phyloP scores from a whole-genome alignment of 1,140 invertebrate genomes.

The Cardiocondyla obscurior region DNA sequence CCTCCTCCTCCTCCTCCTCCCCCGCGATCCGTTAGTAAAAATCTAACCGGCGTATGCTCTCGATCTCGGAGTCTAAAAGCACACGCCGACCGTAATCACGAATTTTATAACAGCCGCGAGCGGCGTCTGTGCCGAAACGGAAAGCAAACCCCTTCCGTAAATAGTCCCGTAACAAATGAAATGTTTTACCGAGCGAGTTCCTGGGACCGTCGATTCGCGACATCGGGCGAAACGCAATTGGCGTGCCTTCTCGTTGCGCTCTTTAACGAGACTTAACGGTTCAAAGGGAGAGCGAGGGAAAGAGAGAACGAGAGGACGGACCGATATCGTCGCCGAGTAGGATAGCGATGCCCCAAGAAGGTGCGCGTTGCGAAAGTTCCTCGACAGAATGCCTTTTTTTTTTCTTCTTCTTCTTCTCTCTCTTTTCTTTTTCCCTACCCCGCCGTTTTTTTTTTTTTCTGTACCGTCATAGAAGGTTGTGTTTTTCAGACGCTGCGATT shows the following conservation, averaged over 20 bases:
- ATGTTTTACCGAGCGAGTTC: no score
- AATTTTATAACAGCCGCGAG: no score
- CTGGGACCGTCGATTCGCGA: no score
- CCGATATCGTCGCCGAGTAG: background rate
- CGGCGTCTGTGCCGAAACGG: no score
- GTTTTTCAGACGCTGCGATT: background rate
- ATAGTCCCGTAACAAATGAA: background rate
- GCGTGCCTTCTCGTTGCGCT: background rate
- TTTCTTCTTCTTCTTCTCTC: background rate
- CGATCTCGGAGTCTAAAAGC: no score
- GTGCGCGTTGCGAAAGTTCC: background rate
- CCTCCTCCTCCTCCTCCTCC: no score
- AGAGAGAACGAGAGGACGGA: background rate
- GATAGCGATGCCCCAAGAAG: slow-evolving; percentile 10
- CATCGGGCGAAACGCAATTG: background rate
- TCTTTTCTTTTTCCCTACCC: no score
- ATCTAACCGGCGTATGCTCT: no score
- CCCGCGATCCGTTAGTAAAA: no score
- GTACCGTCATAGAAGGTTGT: background rate
- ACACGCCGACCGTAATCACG: no score
- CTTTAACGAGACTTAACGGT: background rate
- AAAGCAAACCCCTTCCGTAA: no score
- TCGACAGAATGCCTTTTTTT: background rate
- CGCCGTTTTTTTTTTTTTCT: background rate
- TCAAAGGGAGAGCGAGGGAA: background rate